Conservation (phyloP, 2,113 vertebrate genomes). For the Lasiurus borealis region DNA sequence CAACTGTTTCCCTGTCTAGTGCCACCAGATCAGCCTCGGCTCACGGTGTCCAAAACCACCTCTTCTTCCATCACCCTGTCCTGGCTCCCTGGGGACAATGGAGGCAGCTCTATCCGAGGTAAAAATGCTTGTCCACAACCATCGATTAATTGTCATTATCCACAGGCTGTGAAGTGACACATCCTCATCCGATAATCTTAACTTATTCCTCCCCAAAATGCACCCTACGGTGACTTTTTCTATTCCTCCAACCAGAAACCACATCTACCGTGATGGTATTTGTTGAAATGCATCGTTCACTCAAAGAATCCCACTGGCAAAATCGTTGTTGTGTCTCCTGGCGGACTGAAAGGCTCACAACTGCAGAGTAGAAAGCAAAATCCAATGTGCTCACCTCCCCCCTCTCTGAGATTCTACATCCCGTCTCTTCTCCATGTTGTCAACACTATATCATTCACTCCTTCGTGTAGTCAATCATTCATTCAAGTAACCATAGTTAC, state of each 20-base stretch:
- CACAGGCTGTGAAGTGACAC: neutral
- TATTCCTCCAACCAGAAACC: neutral
- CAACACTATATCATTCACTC: neutral
- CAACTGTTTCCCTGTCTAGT: conserved; percentile 88
- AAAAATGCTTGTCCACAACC: conserved; percentile 59
- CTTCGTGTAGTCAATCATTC: neutral
- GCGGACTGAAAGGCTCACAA: neutral
- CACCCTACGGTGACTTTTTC: neutral
- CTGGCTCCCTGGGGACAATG: conserved; percentile 99
- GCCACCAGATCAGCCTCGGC: conserved; percentile 98
- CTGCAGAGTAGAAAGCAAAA: neutral
- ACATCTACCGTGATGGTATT: neutral
- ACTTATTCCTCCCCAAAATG: neutral
- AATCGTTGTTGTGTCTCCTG: neutral
- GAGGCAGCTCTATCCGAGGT: conserved; percentile 99
- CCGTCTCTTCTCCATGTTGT: neutral
- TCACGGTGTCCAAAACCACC: conserved; percentile 99
- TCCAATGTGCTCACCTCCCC: neutral
- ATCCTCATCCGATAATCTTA: neutral
- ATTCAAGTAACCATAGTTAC: neutral
- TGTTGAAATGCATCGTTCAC: neutral
- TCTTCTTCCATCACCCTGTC: conserved; percentile 98
- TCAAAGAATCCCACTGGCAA: neutral
- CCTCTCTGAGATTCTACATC: neutral
- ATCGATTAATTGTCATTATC: too few species aligned